These are phyloP conservation scores for Ligdia adustata DNA, from an alignment of 2,888 invertebrate species.

Conservation along the genomic window DNA sequence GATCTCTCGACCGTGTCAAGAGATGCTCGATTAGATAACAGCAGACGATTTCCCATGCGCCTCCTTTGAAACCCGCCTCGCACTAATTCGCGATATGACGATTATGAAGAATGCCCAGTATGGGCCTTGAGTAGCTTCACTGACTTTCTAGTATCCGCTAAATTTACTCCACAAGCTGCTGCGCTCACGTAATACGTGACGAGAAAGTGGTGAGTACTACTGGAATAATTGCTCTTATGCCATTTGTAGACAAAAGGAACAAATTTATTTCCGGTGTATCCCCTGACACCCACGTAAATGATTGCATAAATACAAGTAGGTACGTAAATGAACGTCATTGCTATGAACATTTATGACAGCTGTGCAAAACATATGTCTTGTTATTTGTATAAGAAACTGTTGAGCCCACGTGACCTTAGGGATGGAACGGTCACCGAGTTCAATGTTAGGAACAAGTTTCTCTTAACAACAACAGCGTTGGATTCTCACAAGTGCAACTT, in stretches of 20 bases:
- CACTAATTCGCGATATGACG: slow-evolving; percentile 60
- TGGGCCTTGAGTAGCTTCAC: slow-evolving; percentile 38
- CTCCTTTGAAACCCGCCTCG: slow-evolving; percentile 47
- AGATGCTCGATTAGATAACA: slow-evolving; percentile 63
- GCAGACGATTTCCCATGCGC: slow-evolving; percentile 49
- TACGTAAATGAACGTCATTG: neutral
- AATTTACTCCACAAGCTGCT: slow-evolving; percentile 54
- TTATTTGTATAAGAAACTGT: slow-evolving; percentile 2
- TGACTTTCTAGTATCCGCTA: slow-evolving; percentile 63
- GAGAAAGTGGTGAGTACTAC: slow-evolving; percentile 66
- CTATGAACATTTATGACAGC: too few relatives aligned
- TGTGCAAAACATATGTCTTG: slow-evolving; percentile 2
- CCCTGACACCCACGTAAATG: slow-evolving; percentile 6
- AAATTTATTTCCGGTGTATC: slow-evolving; percentile 39
- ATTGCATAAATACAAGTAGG: neutral
- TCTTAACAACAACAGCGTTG: slow-evolving; percentile 56
- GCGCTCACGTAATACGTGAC: slow-evolving; percentile 65
- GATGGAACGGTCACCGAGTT: slow-evolving; percentile 52
- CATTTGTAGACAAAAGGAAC: slow-evolving; percentile 42
- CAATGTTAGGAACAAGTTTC: slow-evolving; percentile 72
- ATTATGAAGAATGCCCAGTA: slow-evolving; percentile 49
- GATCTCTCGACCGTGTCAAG: slow-evolving; percentile 56
- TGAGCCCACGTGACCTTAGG: slow-evolving; percentile 29
- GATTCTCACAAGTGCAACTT: slow-evolving; percentile 80
- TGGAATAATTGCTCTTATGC: slow-evolving; percentile 53